Evolutionary conservation across 2,888 invertebrate genomes (phyloP).

Genomic region (Noctua pronuba): DNA sequence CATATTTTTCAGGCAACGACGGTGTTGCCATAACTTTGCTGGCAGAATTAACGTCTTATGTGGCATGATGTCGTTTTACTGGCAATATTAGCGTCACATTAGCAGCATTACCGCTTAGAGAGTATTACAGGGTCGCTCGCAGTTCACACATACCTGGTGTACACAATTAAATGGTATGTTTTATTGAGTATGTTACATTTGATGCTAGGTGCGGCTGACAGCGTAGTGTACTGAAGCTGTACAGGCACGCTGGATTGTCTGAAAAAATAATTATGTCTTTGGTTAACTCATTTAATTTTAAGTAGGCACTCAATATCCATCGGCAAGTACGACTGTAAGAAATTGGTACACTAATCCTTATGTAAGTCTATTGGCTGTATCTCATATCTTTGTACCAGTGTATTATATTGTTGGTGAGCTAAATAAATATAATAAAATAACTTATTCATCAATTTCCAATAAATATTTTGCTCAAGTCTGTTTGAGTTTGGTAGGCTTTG

Average conservation of each 20-base stretch:
- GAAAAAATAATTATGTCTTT: background rate
- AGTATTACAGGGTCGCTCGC: slow-evolving; percentile 63
- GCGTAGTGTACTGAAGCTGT: slow-evolving; percentile 23
- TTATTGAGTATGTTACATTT: slow-evolving; percentile 67
- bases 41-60: slow-evolving; percentile 22
- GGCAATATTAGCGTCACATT: slow-evolving; percentile 64
- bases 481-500: background rate
- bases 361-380: too few relatives aligned
- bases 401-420: too few relatives aligned
- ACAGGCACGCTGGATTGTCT: background rate
- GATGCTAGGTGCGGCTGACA: slow-evolving; percentile 19
- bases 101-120: slow-evolving; percentile 38
- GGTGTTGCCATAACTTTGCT: slow-evolving; percentile 17
- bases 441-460: background rate
- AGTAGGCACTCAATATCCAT: too few relatives aligned
- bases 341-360: too few relatives aligned
- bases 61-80: slow-evolving; percentile 38
- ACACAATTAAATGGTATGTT: slow-evolving; percentile 77
- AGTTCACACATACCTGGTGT: slow-evolving; percentile 79
- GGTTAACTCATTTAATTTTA: too few relatives aligned
- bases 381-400: too few relatives aligned
- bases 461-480: background rate
- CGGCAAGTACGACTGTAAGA: too few relatives aligned
- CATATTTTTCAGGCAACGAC: slow-evolving; percentile 8
- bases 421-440: background rate